phyloP scores from a whole-genome alignment of 2,113 vertebrate genomes.

The Neogobius melanostomus region DNA sequence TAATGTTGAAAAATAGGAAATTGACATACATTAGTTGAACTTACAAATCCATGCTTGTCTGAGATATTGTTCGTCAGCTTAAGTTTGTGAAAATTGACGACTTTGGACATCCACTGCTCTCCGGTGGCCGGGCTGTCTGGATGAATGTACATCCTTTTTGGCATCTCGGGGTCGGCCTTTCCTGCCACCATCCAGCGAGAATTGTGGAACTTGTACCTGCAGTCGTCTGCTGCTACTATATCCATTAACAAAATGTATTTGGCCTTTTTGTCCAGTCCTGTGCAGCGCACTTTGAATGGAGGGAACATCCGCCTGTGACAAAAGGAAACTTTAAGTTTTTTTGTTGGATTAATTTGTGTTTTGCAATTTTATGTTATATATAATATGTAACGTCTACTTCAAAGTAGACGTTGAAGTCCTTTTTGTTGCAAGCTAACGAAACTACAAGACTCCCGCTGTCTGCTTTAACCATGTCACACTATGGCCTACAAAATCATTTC shows the following conservation, averaged over 20 bases:
- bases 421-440: too few species aligned
- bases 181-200: slow-evolving; percentile 99
- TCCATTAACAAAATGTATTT: slow-evolving; percentile 99
- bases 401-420: neutral
- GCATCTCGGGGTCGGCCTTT: slow-evolving; percentile 99
- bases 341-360: neutral
- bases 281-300: slow-evolving; percentile 98
- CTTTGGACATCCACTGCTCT: slow-evolving; percentile 99
- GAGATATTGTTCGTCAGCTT: slow-evolving; percentile 99
- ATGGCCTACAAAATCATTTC: too few species aligned
- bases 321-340: neutral
- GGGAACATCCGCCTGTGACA: slow-evolving; percentile 94
- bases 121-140: slow-evolving; percentile 98
- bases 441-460: too few species aligned
- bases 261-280: slow-evolving; percentile 98
- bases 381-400: neutral
- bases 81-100: slow-evolving; percentile 99
- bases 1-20: slow-evolving; percentile 65
- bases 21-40: slow-evolving; percentile 76
- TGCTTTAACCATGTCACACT: too few species aligned
- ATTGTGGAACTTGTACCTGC: slow-evolving; percentile 99
- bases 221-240: slow-evolving; percentile 98
- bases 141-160: slow-evolving; percentile 99
- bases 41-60: slow-evolving; percentile 99
- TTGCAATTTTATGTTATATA: too few species aligned